These are phyloP conservation scores for Pasiphila rectangulata DNA, from an alignment of 2,888 invertebrate species.

Conservation along the genomic window DNA sequence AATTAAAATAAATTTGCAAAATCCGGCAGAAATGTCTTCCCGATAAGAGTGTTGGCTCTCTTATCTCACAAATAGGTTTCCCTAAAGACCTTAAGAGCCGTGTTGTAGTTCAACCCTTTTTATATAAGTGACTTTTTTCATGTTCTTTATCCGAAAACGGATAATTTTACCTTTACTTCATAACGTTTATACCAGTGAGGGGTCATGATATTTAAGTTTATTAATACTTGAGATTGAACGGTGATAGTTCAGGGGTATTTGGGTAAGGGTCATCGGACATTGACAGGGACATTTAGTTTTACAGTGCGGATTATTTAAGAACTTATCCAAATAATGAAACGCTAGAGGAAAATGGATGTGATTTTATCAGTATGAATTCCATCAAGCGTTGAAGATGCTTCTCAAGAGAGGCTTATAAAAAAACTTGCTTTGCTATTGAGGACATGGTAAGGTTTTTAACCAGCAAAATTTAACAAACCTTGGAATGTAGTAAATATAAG, in stretches of 20 bases:
- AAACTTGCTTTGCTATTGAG: too few species aligned
- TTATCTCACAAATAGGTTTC: slow-evolving; percentile 24
- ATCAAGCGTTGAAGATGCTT: too few species aligned
- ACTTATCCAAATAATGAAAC: too few species aligned
- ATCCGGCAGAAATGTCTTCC: slow-evolving; percentile 9
- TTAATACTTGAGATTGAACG: slow-evolving; percentile 22
- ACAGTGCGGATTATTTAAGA: neutral
- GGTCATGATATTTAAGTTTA: slow-evolving; percentile 18
- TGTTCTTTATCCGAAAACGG: slow-evolving; percentile 26
- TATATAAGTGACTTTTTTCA: slow-evolving; percentile 27
- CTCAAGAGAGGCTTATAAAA: too few species aligned
- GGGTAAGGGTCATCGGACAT: neutral
- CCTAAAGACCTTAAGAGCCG: slow-evolving; percentile 25
- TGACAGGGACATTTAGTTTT: too few species aligned
- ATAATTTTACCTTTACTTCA: slow-evolving; percentile 26
- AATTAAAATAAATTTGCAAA: slow-evolving; percentile 9
- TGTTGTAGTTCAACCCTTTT: slow-evolving; percentile 26
- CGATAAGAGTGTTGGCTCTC: slow-evolving; percentile 18
- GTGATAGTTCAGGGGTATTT: slow-evolving; percentile 14
- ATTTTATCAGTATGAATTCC: too few species aligned
- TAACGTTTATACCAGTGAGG: slow-evolving; percentile 18
- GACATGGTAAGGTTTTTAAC: slow-evolving; percentile 1
- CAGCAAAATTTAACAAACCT: slow-evolving; percentile 5
- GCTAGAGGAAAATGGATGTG: too few species aligned
- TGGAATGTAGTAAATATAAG: slow-evolving; percentile 7